phyloP scores from a whole-genome alignment of 2,888 invertebrate species.

The Pandemis heparana region DNA sequence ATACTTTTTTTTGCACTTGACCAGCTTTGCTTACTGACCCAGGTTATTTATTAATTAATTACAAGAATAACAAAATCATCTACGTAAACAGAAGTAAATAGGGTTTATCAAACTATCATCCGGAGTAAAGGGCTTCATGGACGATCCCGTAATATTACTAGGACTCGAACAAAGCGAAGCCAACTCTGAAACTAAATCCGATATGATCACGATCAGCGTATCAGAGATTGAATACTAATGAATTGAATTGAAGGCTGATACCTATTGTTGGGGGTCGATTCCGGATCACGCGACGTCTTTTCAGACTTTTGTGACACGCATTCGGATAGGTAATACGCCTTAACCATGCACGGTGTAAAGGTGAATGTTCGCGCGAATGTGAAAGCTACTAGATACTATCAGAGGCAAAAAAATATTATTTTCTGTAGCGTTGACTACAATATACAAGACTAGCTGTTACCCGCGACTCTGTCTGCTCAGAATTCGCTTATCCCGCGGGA shows the following conservation, averaged over 20 bases:
- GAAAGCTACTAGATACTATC: too few relatives aligned
- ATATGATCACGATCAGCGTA: constrained; percentile 12
- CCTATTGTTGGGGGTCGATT: background rate
- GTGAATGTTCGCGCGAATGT: too few relatives aligned
- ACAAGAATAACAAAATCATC: too few relatives aligned
- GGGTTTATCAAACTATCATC: background rate
- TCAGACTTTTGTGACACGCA: background rate
- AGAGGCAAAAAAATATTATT: too few relatives aligned
- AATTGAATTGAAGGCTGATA: constrained; percentile 6
- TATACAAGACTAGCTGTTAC: too few relatives aligned
- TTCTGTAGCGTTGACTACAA: too few relatives aligned
- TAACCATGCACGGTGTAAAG: too few relatives aligned
- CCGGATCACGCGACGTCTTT: background rate
- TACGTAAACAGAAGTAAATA: background rate
- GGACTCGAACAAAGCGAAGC: constrained; percentile 24
- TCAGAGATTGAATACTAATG: constrained; percentile 29
- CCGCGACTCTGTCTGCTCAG: too few relatives aligned
- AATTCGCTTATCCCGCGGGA: too few relatives aligned
- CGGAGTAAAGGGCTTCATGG: background rate
- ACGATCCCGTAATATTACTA: background rate
- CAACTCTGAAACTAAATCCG: constrained; percentile 13
- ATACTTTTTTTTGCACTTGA: too few relatives aligned
- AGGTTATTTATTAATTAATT: too few relatives aligned
- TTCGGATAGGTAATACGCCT: background rate
- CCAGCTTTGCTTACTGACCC: too few relatives aligned